Evolutionary conservation across 2,113 vertebrate species (phyloP), one percentile per base, ranked within the genome.

Genomic region (Aplodontia rufa): DNA sequence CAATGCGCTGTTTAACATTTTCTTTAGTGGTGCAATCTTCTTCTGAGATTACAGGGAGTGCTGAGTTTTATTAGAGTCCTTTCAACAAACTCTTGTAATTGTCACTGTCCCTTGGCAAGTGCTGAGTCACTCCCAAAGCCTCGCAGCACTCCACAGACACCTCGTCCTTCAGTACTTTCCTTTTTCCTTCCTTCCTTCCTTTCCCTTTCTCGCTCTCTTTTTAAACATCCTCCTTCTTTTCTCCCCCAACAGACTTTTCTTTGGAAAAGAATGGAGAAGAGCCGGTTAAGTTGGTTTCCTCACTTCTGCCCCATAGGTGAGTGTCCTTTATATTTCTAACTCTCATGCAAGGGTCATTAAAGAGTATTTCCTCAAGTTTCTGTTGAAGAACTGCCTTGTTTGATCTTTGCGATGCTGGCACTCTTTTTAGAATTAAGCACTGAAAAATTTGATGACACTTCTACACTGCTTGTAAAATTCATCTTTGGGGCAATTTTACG

Each of bases 291-390:
- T 89, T 90, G 55, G 79, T 94, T 51, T 81, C 84, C 68, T 92
- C 40, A 19, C 16, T 79, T 72, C 95, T 92, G 74, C 91, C 97
- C 92, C 32, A 93, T 86, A 96, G 97, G 98, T 98, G 97, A 98
- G 98, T 97, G 96, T 94, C 94, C 97, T 94, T 96, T 91, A 93
- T 62, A 66, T 93, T 97, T 95, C 90, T 97, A 91, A 94, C 92
- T 85, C 13, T 95, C 0, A 82, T 60, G 37, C 74, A 93, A 87
- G 84, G 81, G 69, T 53, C 72, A 91, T 47, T 90, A 71, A 91
- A 82, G 64, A 80, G 49, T 89, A 80, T 91, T 96, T 90, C 83
- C 93, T 51, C 2, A 81, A 96, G 96, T 96, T 95, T 97, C 96
- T 89, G 94, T 51, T 86, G 95, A 94, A 93, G 95, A 97, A 80